A percentile compares a stretch with the other conserved stretches of the same genome.
Conservation (phyloP, 2,113 vertebrate species). For the Ochotona princeps region DNA sequence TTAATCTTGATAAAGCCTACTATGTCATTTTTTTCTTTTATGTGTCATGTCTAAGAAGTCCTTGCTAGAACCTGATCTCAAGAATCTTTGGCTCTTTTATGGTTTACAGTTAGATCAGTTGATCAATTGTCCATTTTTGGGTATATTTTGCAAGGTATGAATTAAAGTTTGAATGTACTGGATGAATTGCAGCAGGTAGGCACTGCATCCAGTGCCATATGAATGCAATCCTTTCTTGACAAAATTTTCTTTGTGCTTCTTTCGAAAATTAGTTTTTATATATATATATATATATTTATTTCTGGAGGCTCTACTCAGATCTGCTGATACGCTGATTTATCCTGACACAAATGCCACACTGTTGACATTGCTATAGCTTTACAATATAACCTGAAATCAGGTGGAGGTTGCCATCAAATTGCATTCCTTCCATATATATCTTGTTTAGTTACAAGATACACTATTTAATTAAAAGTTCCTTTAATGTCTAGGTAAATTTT, state of each 20-base stretch:
- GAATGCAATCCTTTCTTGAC: neutral
- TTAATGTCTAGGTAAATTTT: conserved; percentile 1
- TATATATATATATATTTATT: neutral
- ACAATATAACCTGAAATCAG: neutral
- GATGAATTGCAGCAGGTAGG: neutral
- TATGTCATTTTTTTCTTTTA: neutral
- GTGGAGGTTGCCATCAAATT: neutral
- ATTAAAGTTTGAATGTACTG: neutral
- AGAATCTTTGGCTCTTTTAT: neutral
- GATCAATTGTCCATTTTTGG: neutral
- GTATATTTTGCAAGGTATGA: neutral
- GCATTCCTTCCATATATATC: conserved; percentile 11
- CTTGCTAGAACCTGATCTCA: neutral
- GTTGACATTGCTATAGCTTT: neutral
- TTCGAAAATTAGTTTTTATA: neutral
- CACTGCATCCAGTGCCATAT: neutral
- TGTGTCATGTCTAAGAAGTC: neutral
- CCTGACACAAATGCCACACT: neutral
- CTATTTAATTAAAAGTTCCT: neutral
- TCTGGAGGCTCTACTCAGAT: neutral
- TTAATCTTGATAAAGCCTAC: neutral
- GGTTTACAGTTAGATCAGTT: neutral
- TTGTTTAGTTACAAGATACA: neutral
- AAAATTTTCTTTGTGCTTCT: neutral
- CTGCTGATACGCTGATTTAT: neutral